These are phyloP conservation scores for Homalodisca vitripennis DNA, from an alignment of 1,140 invertebrate species.

Conservation along the genomic window DNA sequence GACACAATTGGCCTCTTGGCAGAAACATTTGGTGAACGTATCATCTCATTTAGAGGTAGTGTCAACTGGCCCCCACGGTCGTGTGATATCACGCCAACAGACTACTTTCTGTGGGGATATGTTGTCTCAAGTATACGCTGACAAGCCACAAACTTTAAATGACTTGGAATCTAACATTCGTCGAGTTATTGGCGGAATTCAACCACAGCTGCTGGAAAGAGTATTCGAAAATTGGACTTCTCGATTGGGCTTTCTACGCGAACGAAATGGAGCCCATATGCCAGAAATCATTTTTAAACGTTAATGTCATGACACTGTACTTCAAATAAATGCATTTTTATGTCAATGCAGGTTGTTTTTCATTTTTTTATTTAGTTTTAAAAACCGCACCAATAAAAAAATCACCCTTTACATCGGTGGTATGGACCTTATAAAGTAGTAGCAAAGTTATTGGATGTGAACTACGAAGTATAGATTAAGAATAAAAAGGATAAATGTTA, in stretches of 20 bases:
- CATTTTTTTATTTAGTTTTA: not conserved
- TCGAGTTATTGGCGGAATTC: not conserved
- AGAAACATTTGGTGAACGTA: too few species aligned
- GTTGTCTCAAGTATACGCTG: not conserved
- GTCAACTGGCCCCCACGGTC: too few species aligned
- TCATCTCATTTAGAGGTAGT: too few species aligned
- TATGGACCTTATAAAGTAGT: too few species aligned
- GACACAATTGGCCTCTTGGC: too few species aligned
- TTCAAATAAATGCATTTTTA: not conserved
- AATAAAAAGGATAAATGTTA: too few species aligned
- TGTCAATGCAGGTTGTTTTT: too few species aligned
- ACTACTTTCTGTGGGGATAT: too few species aligned
- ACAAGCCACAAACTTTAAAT: not conserved
- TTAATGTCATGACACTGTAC: not conserved
- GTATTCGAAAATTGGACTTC: not conserved
- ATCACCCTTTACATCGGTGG: too few species aligned
- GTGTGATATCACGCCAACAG: too few species aligned
- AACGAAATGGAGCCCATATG: not conserved
- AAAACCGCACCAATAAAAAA: not conserved
- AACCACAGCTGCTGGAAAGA: not conserved
- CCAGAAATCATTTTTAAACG: not conserved
- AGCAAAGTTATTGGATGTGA: too few species aligned
- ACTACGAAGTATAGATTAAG: too few species aligned
- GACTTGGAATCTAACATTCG: not conserved
- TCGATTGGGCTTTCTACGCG: not conserved